Base-by-base conservation (phyloP, 2,888 invertebrate genomes). In the Spisula subtruncata region DNA sequence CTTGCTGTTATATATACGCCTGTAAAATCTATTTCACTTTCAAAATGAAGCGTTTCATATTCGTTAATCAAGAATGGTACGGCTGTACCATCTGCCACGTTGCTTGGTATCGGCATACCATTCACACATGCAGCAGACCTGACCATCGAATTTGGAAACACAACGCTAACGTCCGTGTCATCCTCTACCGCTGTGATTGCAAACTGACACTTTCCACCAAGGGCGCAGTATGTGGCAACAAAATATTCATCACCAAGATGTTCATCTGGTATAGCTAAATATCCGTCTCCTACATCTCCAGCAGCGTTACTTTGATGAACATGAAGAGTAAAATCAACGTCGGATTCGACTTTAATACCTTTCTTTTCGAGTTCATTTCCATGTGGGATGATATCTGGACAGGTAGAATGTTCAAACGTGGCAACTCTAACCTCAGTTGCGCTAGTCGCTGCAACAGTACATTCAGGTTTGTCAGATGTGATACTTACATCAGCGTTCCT, bases 151-250 rank as follows among this genome's bases (percentile, higher is more conserved):
- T 25, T 25, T 0, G 90, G 88, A 56, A 92, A 89, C 1, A 35
- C 18, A 0, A 92, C 79, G 20, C 79, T 56, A 8, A 92, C 75
- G 0, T 80, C 56, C 29, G 92, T 90, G 18, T 66, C 60, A 51
- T 91, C 83, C 5, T 56, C 81, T 0, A 85, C 85, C 1, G 85
- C 89, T 18, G 89, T 82, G 10, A 92, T 87, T 10, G 91, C 88
- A 29, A 92, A 89, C 83, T 92, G 92, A 75, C 93, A 93, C 8
- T 25, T 20, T 4, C 90, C 93, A 1, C 91, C 89, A 18, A 81
- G 81, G 10, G 87, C 48, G 46, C 93, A 93, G 81, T 92, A 92
- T 1, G 93, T 92, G 20, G 85, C 75, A 6, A 91, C 88, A 81
- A 91, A 91, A 80, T 92, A 92, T 20, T 91, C 91, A 0, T 29